Base-by-base conservation (phyloP, 2,888 invertebrate genomes). In the Adelognathus sp. region DNA sequence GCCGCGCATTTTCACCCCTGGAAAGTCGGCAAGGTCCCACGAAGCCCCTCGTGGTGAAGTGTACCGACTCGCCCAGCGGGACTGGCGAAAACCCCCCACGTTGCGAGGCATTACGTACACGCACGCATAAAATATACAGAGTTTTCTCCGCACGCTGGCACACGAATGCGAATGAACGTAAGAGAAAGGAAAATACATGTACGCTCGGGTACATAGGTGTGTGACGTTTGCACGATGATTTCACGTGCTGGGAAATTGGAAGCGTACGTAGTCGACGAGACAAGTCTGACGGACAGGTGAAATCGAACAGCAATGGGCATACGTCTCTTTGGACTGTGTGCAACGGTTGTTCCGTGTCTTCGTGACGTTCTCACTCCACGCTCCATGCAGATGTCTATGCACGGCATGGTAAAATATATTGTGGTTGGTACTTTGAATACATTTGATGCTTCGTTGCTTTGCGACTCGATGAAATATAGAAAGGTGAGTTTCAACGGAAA, bases 1-100 rank as follows among this genome's bases (percentile, higher is more conserved):
- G 83, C 50, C 84, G 85, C 83, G 82, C 86, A 86, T 87, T 88
- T 87, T 84, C 88, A 83, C 84, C 84, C 87, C 86, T 82, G 80
- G 58, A 80, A 83, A 86, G 82, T 83, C 82, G 82, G 82, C 80
- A 85, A 84, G 85, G 79, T 72, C 31, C 61, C 41, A 31, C 69
- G 79, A 50, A n/a, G 81, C 82, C 87, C 87, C 84, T 84, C n/a
- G n/a, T n/a, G n/a, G n/a, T 84, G 81, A 86, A 86, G 83, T 86
- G 83, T 84, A 16, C 54, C 16, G 39, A 39, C 63, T 54, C 50
- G 50, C 44, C 54, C 52, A 21, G 46, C 46, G 58, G 58, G 64
- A 36, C 24, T 39, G 39, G 11, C 56, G n/a, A n/a, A n/a, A 60
- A 54, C 63, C 64, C 64, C 67, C 72, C 41, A 73, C 44, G 64